Base-by-base conservation (phyloP, 2,888 invertebrate species). In the Diaperis boleti region DNA sequence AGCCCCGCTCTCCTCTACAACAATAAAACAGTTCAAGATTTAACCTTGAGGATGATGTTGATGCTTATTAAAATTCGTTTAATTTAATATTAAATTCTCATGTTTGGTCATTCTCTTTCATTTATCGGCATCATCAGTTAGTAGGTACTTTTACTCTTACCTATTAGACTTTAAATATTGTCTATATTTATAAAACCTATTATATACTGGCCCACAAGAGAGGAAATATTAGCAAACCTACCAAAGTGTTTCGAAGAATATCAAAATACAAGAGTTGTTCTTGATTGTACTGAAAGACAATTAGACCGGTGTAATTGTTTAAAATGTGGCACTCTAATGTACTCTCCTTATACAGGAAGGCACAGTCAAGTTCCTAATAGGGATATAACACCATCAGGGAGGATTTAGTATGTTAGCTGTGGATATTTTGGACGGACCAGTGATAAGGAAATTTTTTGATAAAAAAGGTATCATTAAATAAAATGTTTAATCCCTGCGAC, bases 201-300 rank as follows among this genome's bases (percentile, higher is more conserved):
- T 20, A 6, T 20, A 20, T 20, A 20, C 37, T 37, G 6, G 37
- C 31, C 31, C 5, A 31, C 41, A 22, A 44, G 11, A 22, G 22
- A 44, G 41, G 69, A 71, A 66, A 69, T 70, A 14, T 41, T 45
- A 8, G 42, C 55, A 7, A 73, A 71, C 66, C 64, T 71, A 31
- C 72, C 72, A 6, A 56, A 49, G 20, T 72, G 69, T 65, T 76
- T 75, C 65, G 2, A 69, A 37, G 62, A 65, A 1, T 74, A 68
- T 67, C 33, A 50, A 29, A 60, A 67, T 39, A 65, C 65, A 5
- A 60, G 65, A 10, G 57, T 72, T 20, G 68, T 74, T 0, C 50
- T 76, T n/a, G 72, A 75, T 61, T 74, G 73, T 47, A 71, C 69
- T 1, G 74, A 74, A 56, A 62, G 74, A 22, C 18, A 42, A 31